phyloP scores from a whole-genome alignment of 1,140 invertebrate genomes.

The Hestina assimilis region DNA sequence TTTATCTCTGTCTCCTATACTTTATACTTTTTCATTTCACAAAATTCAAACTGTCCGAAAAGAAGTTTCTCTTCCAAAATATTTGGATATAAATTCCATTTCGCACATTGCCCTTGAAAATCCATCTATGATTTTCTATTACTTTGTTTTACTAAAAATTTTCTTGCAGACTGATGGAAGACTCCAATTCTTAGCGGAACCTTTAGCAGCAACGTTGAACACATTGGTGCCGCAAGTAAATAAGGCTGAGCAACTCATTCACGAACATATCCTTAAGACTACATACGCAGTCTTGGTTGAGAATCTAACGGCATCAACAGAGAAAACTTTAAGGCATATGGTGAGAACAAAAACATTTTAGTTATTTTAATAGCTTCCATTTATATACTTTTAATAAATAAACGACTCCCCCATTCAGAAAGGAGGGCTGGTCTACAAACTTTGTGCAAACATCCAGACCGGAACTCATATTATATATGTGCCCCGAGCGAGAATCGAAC shows the following conservation, averaged over 20 bases:
- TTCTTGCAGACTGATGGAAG: slow-evolving; percentile 65
- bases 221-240: slow-evolving; percentile 70
- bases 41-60: too few species aligned
- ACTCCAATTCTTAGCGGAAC: slow-evolving; percentile 83
- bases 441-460: too few species aligned
- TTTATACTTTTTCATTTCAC: not conserved
- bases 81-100: too few species aligned
- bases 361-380: too few species aligned
- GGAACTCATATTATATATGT: too few species aligned
- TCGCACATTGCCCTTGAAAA: too few species aligned
- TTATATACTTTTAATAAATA: too few species aligned
- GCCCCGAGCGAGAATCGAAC: too few species aligned
- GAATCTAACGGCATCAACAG: slow-evolving; percentile 62
- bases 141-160: not conserved
- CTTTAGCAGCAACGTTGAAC: slow-evolving; percentile 79
- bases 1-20: not conserved
- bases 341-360: slow-evolving; percentile 36
- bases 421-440: too few species aligned
- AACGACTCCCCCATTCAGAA: too few species aligned
- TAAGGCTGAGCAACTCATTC: slow-evolving; percentile 62
- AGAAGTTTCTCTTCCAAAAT: too few species aligned
- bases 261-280: slow-evolving; percentile 69
- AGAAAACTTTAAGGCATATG: slow-evolving; percentile 68
- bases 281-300: slow-evolving; percentile 69
- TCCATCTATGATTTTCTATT: too few species aligned